These are phyloP conservation scores for Neodiprion lecontei DNA, from an alignment of 1,140 invertebrate genomes.

Conservation along the genomic window DNA sequence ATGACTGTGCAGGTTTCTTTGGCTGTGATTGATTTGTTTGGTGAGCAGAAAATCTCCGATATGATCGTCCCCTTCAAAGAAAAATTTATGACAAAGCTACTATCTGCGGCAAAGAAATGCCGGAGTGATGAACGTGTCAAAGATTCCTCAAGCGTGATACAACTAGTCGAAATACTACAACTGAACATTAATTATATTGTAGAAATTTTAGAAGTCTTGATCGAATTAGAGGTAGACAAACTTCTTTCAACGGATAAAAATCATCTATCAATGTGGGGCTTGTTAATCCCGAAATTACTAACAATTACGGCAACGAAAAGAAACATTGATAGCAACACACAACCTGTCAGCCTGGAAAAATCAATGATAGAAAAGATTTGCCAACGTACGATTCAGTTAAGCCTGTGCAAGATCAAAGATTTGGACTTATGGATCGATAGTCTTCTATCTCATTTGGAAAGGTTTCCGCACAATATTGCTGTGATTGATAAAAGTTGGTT, in stretches of 20 bases:
- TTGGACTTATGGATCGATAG: constrained; percentile 62
- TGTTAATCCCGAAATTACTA: constrained; percentile 44
- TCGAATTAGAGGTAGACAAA: constrained; percentile 34
- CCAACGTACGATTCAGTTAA: constrained; percentile 28
- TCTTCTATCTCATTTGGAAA: constrained; percentile 64
- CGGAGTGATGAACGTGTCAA: constrained; percentile 11
- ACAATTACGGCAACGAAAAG: constrained; percentile 10
- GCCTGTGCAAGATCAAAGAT: constrained; percentile 45
- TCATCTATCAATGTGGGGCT: constrained; percentile 44
- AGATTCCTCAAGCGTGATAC: constrained; percentile 11
- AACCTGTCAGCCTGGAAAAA: constrained; percentile 26
- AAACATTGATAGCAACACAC: not conserved
- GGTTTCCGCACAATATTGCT: constrained; percentile 64
- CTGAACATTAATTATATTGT: constrained; percentile 29
- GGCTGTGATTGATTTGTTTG: constrained; percentile 28
- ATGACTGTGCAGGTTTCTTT: constrained; percentile 54
- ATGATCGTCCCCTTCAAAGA: constrained; percentile 43
- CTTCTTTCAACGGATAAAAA: constrained; percentile 36
- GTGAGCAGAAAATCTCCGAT: constrained; percentile 21
- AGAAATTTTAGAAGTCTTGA: constrained; percentile 36
- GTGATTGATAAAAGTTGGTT: constrained; percentile 51
- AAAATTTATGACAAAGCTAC: constrained; percentile 43
- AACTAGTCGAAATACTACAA: constrained; percentile 42
- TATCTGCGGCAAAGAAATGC: constrained; percentile 33
- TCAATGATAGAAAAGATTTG: constrained; percentile 32